Evolutionary conservation across 37 sponge, comb jelly and placozoan genomes (phyloP), one percentile per base, ranked within the genome.

Genomic region (Beroe ovata): DNA sequence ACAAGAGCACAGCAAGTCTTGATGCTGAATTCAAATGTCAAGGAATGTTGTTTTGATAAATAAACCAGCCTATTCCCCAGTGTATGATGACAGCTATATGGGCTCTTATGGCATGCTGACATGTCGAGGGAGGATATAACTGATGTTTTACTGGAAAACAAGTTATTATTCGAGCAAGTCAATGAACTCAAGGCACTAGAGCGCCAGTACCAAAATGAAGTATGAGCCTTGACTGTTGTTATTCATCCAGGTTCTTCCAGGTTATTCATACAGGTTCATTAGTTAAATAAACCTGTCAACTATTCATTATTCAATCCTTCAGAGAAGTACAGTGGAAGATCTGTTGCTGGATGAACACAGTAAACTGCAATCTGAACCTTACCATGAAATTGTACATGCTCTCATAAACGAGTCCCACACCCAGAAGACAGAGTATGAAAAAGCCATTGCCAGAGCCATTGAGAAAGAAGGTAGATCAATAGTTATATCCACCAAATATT

Each of bases 401-500:
- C 38, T 77, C 25, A 39, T 77, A 20, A 23, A 40, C 54, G 11
- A 42, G 41, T 8, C 26, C 21, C 38, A 77, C 41, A 39, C 35
- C 20, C 21, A 29, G 35, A 39, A 20, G 25, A 26, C 84, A n/a
- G 84, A 77, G 42, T 77, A 77, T 77, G 84, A 77, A 23, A 77
- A 77, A 29, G 84, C 84, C 3, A 42, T 77, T 32, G 23, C 41
- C 18, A 77, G 54, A 77, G 84, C 84, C 21, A 77, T 42, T 36
- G 84, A 77, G 28, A 77, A 77, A 25, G 84, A 77, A 23, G 84
- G 84, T 77, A n/a, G n/a, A n/a, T n/a, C n/a, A n/a, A n/a, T n/a
- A n/a, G n/a, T n/a, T n/a, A n/a, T n/a, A n/a, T n/a, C n/a, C n/a
- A n/a, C n/a, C n/a, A n/a, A n/a, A n/a, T n/a, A n/a, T n/a, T n/a